A percentile compares a stretch with the other conserved stretches of the same genome.
Evolutionary conservation across 2,888 invertebrate species (phyloP).

Genomic region (Brachylomia viminalis): DNA sequence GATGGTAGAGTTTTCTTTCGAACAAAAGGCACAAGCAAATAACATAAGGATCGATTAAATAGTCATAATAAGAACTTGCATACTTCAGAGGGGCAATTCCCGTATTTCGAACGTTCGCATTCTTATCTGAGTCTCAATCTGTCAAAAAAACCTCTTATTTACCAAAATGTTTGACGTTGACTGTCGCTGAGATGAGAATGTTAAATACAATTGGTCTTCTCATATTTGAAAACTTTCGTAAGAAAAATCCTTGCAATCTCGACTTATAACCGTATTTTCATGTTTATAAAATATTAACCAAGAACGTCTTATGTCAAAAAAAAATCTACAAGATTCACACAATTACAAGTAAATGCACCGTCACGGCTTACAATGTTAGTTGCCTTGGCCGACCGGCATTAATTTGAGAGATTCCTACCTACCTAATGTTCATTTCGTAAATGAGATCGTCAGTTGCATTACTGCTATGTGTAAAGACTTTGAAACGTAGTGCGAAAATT

Average conservation of each 20-base stretch:
- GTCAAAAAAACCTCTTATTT: no score
- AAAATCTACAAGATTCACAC: constrained; percentile 42
- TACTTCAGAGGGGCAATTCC: no score
- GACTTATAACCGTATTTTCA: background rate
- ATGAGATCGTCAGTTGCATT: constrained; percentile 40
- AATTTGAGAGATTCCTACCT: constrained; percentile 40
- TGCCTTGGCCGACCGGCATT: constrained; percentile 56
- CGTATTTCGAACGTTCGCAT: no score
- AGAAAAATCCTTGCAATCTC: background rate
- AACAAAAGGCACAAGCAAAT: background rate
- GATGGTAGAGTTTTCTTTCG: background rate
- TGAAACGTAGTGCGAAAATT: constrained; percentile 25
- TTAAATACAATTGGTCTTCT: no score
- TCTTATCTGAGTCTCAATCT: no score
- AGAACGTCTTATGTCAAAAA: constrained; percentile 10
- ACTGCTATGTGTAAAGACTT: constrained; percentile 37
- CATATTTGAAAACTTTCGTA: background rate
- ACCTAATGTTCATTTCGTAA: constrained; percentile 47
- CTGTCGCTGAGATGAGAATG: no score
- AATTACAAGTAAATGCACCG: constrained; percentile 44
- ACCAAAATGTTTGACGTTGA: no score
- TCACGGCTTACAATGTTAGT: constrained; percentile 50
- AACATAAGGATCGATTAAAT: no score
- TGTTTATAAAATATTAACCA: background rate
- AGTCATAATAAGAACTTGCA: no score